Conservation (phyloP, 2,888 invertebrate genomes). For the Eristalis intricaria region DNA sequence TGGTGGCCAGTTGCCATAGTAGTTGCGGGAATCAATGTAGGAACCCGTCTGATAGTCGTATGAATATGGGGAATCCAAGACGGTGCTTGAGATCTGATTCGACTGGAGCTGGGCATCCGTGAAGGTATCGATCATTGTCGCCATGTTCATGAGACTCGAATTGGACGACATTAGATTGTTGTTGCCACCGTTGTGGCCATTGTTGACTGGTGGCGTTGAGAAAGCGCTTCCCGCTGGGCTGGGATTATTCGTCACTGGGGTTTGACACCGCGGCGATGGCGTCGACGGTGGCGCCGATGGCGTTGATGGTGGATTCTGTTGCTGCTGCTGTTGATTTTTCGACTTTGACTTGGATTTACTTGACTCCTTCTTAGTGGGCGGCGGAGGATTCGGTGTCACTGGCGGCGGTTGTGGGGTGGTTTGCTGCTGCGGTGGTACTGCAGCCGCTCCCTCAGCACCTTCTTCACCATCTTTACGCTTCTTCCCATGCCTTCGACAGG, state of each 20-base stretch:
- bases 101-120: slow-evolving; percentile 90
- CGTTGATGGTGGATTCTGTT: slow-evolving; percentile 74
- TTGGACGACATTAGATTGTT: slow-evolving; percentile 81
- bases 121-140: slow-evolving; percentile 89
- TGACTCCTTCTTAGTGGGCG: slow-evolving; percentile 72
- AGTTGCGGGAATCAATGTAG: slow-evolving; percentile 85
- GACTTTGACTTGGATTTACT: slow-evolving; percentile 78
- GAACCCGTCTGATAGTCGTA: slow-evolving; percentile 84
- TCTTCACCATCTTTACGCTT: slow-evolving; percentile 89
- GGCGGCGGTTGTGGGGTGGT: slow-evolving; percentile 73
- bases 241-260: slow-evolving; percentile 83
- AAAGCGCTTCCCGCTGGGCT: slow-evolving; percentile 83
- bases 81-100: slow-evolving; percentile 92
- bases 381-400: slow-evolving; percentile 69
- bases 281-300: slow-evolving; percentile 78
- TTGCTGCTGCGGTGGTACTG: slow-evolving; percentile 47
- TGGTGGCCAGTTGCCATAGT: slow-evolving; percentile 85
- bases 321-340: slow-evolving; percentile 73
- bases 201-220: slow-evolving; percentile 81
- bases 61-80: slow-evolving; percentile 87
- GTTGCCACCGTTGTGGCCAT: slow-evolving; percentile 73
- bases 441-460: slow-evolving; percentile 77
- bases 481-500: slow-evolving; percentile 90
- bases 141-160: slow-evolving; percentile 87
- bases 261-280: slow-evolving; percentile 80